phyloP scores from a whole-genome alignment of 2,797 vertebrate species.

The Sebastolobus altivelis region DNA sequence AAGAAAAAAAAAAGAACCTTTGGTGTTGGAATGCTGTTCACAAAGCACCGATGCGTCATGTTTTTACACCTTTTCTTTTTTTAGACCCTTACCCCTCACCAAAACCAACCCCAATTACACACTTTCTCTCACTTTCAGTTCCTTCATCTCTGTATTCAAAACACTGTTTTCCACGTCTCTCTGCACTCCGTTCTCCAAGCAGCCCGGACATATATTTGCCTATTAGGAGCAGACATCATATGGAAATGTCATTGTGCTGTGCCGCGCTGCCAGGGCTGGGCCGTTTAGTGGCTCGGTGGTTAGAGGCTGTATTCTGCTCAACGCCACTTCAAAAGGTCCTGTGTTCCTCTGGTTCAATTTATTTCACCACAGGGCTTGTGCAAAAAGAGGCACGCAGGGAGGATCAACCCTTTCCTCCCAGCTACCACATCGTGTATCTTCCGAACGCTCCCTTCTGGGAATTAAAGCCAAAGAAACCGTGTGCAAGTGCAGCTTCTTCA shows the following conservation, averaged over 20 bases:
- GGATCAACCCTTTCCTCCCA: conserved; percentile 57
- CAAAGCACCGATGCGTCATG: neutral
- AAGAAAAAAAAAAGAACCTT: too few relatives aligned
- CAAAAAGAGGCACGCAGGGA: conserved; percentile 56
- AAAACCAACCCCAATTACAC: neutral
- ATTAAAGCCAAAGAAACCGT: conserved; percentile 22
- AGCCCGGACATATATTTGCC: conserved; percentile 21
- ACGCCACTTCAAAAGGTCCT: conserved; percentile 70
- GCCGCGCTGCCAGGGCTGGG: conserved; percentile 46
- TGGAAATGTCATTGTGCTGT: conserved; percentile 69
- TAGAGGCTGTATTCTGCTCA: conserved; percentile 59
- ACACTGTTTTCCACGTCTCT: conserved; percentile 5
- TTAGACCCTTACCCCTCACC: neutral
- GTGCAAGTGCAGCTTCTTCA: conserved; percentile 16
- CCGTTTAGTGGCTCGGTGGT: conserved; percentile 52
- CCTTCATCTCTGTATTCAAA: conserved; percentile 31
- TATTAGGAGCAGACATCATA: conserved; percentile 43
- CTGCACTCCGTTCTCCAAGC: conserved; percentile 3
- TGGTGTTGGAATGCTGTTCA: neutral
- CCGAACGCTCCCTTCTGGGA: conserved; percentile 41
- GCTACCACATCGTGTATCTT: conserved; percentile 44
- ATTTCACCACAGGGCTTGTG: conserved; percentile 59
- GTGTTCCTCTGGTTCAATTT: conserved; percentile 44
- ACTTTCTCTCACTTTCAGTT: neutral
- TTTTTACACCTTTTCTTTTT: neutral